phyloP scores from a whole-genome alignment of 2,888 invertebrate genomes.

The Drosophila ezoana region DNA sequence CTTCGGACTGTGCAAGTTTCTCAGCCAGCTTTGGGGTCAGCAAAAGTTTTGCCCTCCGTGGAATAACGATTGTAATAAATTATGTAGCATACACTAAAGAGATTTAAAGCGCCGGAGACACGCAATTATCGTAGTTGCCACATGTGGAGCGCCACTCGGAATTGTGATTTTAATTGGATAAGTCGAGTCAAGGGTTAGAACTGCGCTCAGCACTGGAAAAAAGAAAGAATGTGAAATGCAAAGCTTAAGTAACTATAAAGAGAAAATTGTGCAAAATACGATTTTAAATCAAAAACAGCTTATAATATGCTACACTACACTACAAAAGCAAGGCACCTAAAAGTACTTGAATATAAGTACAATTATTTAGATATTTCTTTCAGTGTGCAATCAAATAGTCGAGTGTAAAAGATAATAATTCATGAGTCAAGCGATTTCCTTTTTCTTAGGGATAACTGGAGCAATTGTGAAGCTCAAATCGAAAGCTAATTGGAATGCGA shows the following conservation, averaged over 20 bases:
- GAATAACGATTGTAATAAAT: constrained; percentile 72
- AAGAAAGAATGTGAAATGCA: background rate
- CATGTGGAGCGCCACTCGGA: constrained; percentile 54
- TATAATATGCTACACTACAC: too few relatives aligned
- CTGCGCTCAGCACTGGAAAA: background rate
- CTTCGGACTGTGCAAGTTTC: constrained; percentile 48
- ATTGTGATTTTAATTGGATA: constrained; percentile 57
- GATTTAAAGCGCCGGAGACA: constrained; percentile 55
- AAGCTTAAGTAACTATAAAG: background rate
- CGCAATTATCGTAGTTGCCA: constrained; percentile 68
- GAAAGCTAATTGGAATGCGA: constrained; percentile 15
- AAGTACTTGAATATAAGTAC: too few relatives aligned
- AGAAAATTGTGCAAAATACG: too few relatives aligned
- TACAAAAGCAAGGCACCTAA: too few relatives aligned
- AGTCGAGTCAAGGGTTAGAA: constrained; percentile 20
- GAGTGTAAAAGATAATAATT: constrained; percentile 10
- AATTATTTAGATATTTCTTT: background rate
- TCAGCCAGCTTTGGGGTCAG: constrained; percentile 63
- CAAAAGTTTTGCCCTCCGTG: constrained; percentile 46
- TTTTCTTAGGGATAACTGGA: constrained; percentile 2
- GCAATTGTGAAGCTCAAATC: background rate
- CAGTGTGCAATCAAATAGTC: constrained; percentile 1
- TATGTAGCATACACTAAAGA: constrained; percentile 52
- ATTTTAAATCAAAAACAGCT: background rate
- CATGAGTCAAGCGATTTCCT: constrained; percentile 9